phyloP scores from a whole-genome alignment of 2,888 invertebrate species.

The Parnassius smintheus region DNA sequence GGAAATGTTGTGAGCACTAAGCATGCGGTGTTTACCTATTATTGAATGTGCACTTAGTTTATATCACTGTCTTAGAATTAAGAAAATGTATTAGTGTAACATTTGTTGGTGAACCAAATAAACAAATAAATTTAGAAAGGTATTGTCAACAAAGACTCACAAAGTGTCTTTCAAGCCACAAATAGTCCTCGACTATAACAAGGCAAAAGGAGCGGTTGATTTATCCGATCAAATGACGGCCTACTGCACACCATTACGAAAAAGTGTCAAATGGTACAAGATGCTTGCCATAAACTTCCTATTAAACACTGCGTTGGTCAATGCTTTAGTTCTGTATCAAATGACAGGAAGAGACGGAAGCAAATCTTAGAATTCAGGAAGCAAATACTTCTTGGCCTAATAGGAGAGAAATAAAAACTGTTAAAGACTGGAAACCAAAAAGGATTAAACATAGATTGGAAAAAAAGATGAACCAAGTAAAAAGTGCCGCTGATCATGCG shows the following conservation, averaged over 20 bases:
- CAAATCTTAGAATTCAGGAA: slow-evolving; percentile 1
- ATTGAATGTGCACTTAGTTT: no score
- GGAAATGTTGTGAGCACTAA: no score
- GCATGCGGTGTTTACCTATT: no score
- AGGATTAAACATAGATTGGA: no score
- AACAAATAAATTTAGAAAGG: background rate
- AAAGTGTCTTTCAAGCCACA: background rate
- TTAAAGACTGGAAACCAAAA: no score
- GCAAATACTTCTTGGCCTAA: background rate
- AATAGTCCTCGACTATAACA: background rate
- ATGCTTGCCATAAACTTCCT: background rate
- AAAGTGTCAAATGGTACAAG: background rate
- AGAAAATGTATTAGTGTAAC: no score
- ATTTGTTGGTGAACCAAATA: no score
- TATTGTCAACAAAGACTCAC: background rate
- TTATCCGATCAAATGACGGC: no score
- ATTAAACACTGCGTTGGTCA: background rate
- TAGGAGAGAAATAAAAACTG: no score
- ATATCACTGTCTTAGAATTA: no score
- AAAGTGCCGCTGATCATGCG: no score
- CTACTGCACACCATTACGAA: background rate
- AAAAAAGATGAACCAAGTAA: no score
- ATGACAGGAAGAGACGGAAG: background rate
- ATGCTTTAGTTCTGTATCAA: background rate
- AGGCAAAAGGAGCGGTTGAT: background rate